phyloP scores from a whole-genome alignment of 2,888 invertebrate species.

The Andrena flavipes region DNA sequence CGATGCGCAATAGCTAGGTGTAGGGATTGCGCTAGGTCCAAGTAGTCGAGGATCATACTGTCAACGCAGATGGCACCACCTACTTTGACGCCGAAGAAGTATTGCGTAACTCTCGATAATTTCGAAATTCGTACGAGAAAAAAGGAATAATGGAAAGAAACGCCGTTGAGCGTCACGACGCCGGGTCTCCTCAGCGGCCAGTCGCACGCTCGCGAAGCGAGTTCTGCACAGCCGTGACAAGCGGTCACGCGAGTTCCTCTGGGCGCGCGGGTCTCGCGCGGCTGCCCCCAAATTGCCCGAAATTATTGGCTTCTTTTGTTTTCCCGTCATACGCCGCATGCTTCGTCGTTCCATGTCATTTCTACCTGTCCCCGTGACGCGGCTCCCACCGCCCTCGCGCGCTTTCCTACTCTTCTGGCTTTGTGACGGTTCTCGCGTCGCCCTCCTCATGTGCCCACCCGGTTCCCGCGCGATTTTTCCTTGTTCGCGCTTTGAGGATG shows the following conservation, averaged over 20 bases:
- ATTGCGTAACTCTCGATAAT: background rate
- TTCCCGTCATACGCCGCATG: conserved; percentile 83
- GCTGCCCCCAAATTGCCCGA: conserved; percentile 84
- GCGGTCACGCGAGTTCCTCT: conserved; percentile 74
- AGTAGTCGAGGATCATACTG: background rate
- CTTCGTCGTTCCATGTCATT: conserved; percentile 80
- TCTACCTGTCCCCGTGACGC: conserved; percentile 75
- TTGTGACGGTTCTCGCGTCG: conserved; percentile 15
- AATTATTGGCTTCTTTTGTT: conserved; percentile 85
- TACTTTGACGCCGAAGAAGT: background rate
- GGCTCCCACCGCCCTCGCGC: conserved; percentile 62
- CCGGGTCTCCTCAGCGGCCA: conserved; percentile 35
- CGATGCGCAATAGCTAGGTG: too few species aligned
- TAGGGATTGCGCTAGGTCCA: too few species aligned
- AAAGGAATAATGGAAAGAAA: conserved; percentile 15
- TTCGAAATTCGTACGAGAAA: background rate
- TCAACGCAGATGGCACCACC: background rate
- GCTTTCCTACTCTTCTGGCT: conserved; percentile 11
- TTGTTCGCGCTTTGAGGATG: conserved; percentile 31
- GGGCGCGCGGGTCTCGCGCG: conserved; percentile 80
- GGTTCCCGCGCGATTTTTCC: conserved; percentile 50
- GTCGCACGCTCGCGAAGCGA: conserved; percentile 67
- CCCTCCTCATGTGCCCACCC: conserved; percentile 4
- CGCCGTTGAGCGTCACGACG: conserved; percentile 18
- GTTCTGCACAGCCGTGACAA: conserved; percentile 67